A percentile compares a stretch with the other conserved stretches of the same genome.
These are phyloP conservation scores for Dryobota labecula DNA, from an alignment of 2,888 invertebrate species.

Conservation along the genomic window DNA sequence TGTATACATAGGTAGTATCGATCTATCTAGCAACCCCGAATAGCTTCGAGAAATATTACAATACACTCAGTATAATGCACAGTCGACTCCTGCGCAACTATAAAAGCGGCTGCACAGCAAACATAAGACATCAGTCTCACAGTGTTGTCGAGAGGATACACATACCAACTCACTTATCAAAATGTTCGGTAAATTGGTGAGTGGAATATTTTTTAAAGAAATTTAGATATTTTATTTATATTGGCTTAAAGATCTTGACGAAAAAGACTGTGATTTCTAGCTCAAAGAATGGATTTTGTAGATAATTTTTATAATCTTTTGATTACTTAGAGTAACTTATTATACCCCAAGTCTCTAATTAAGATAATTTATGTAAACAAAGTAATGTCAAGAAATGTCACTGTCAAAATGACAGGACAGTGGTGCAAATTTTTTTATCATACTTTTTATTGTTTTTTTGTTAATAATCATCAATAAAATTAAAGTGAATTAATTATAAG, in stretches of 20 bases:
- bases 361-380: too few species aligned
- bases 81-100: constrained; percentile 59
- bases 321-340: neutral
- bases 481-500: too few species aligned
- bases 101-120: constrained; percentile 63
- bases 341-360: too few species aligned
- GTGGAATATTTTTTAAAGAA: constrained; percentile 55
- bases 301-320: neutral
- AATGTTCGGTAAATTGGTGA: constrained; percentile 88
- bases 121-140: constrained; percentile 84
- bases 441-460: too few species aligned
- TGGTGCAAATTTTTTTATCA: too few species aligned
- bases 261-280: neutral
- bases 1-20: neutral
- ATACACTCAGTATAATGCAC: constrained; percentile 21
- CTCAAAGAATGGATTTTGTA: neutral
- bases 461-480: too few species aligned
- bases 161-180: constrained; percentile 64
- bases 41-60: constrained; percentile 54
- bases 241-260: neutral
- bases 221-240: constrained; percentile 4
- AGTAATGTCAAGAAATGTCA: too few species aligned
- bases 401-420: too few species aligned
- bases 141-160: constrained; percentile 84
- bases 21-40: constrained; percentile 18